These are phyloP conservation scores for Thripadectes ignobilis DNA, from an alignment of 2,797 vertebrate genomes.

Conservation along the genomic window DNA sequence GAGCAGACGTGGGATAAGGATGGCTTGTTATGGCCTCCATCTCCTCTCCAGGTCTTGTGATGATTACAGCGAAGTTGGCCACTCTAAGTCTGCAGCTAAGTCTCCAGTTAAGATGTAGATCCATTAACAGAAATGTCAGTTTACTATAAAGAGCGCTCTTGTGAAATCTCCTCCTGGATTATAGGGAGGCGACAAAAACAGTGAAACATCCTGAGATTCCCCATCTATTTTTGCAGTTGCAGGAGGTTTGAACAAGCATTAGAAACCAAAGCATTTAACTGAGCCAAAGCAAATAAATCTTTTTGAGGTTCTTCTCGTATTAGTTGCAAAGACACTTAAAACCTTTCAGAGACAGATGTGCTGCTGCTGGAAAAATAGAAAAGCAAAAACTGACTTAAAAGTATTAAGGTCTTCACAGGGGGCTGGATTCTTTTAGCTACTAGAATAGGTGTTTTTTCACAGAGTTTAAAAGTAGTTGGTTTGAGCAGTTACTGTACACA, in stretches of 20 bases:
- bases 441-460: not conserved
- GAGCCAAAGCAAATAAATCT: constrained; percentile 51
- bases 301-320: not conserved
- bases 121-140: constrained; percentile 47
- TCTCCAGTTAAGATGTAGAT: not conserved
- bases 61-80: not conserved
- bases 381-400: constrained; percentile 3
- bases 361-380: constrained; percentile 35
- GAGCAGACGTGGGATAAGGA: not conserved
- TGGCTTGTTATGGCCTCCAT: not conserved
- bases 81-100: constrained; percentile 8
- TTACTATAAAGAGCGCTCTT: constrained; percentile 33
- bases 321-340: constrained; percentile 41
- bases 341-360: constrained; percentile 28
- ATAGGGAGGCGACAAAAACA: constrained; percentile 25
- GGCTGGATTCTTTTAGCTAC: not conserved
- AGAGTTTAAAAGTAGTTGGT: constrained; percentile 50
- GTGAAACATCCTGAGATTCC: constrained; percentile 26
- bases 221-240: constrained; percentile 35
- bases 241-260: not conserved
- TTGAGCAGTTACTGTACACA: constrained; percentile 67
- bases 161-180: constrained; percentile 39
- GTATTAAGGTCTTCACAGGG: not conserved
- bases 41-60: not conserved
- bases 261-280: constrained; percentile 24